These are phyloP conservation scores for Arrhamphus sclerolepis DNA, from an alignment of 2,797 vertebrate species.

Conservation along the genomic window DNA sequence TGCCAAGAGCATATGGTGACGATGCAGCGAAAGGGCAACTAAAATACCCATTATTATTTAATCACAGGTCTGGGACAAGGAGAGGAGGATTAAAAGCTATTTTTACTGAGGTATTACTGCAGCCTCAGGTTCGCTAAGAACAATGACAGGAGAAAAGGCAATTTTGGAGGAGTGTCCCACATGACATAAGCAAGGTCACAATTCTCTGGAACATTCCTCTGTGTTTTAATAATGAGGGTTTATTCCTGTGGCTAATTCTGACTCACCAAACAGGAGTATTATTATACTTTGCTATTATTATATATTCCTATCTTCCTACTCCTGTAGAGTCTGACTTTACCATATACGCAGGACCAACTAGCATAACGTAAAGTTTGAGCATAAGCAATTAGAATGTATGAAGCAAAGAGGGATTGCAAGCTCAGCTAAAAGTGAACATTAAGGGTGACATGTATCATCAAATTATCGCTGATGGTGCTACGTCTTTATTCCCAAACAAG, in stretches of 20 bases:
- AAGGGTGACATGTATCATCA: too few species aligned
- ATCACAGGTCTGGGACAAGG: constrained; percentile 60
- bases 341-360: too few species aligned
- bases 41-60: constrained; percentile 73
- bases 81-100: constrained; percentile 72
- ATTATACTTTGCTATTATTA: too few species aligned
- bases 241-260: constrained; percentile 45
- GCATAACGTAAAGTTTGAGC: too few species aligned
- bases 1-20: constrained; percentile 53
- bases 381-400: too few species aligned
- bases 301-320: constrained; percentile 2
- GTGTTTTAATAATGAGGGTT: constrained; percentile 48
- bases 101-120: constrained; percentile 57
- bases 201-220: constrained; percentile 55
- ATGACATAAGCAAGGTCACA: constrained; percentile 52
- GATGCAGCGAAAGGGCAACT: constrained; percentile 34
- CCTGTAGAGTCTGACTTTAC: too few species aligned
- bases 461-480: too few species aligned
- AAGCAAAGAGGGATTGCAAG: too few species aligned
- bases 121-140: constrained; percentile 69
- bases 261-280: constrained; percentile 31
- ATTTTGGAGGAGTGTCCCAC: constrained; percentile 58
- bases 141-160: constrained; percentile 66
- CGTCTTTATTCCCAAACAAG: too few species aligned
- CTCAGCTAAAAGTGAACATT: too few species aligned